phyloP scores from a whole-genome alignment of 2,113 vertebrate species.

The Centropus bengalensis region DNA sequence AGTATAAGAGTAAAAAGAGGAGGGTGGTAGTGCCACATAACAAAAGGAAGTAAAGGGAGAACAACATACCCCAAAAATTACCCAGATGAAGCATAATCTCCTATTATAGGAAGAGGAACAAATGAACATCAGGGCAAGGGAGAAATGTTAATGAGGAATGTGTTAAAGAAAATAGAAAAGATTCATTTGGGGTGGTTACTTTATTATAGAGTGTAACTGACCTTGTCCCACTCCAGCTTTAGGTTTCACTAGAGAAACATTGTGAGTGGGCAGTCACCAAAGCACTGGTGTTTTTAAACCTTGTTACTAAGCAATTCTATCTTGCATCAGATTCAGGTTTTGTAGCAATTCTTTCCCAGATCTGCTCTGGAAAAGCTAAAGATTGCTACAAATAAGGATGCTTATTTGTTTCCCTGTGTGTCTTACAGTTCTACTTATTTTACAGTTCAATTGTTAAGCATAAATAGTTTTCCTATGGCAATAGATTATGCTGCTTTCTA shows the following conservation, averaged over 20 bases:
- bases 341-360: background rate
- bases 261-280: background rate
- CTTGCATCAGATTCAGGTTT: background rate
- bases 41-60: background rate
- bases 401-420: background rate
- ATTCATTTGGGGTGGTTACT: background rate
- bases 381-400: background rate
- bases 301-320: background rate
- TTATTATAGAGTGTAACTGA: background rate
- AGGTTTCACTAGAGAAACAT: rapidly evolving
- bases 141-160: background rate
- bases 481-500: background rate
- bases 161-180: background rate
- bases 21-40: background rate
- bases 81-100: background rate
- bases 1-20: background rate
- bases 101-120: background rate
- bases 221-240: background rate
- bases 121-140: background rate
- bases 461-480: background rate
- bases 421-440: background rate
- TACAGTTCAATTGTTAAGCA: background rate
- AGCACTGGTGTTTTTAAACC: background rate
- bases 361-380: background rate
- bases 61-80: background rate